Conservation (phyloP, 1,140 invertebrate genomes). For the Paraescarpia echinospica region DNA sequence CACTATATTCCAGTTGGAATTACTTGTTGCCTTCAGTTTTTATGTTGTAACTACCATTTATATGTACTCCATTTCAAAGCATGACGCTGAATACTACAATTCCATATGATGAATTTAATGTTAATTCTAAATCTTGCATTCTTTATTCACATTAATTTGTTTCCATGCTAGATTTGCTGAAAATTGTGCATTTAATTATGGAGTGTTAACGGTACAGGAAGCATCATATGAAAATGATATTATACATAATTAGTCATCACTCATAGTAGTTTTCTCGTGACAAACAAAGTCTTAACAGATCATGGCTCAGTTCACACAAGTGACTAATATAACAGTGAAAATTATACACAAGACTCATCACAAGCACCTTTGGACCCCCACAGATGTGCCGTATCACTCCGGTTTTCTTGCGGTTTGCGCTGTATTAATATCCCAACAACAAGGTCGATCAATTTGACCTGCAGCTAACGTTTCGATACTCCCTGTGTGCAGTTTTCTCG, state of each 20-base stretch:
- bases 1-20: background rate
- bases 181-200: background rate
- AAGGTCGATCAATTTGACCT: background rate
- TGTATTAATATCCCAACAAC: background rate
- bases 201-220: background rate
- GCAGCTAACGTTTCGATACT: background rate
- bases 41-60: background rate
- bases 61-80: too few relatives aligned
- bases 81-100: background rate
- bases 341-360: background rate
- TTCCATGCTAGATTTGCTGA: background rate
- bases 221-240: background rate
- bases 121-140: too few relatives aligned
- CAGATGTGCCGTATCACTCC: background rate
- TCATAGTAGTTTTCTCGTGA: too few relatives aligned
- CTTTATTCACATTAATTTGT: too few relatives aligned
- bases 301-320: background rate
- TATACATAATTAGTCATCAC: too few relatives aligned
- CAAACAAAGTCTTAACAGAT: too few relatives aligned
- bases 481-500: background rate
- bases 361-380: background rate
- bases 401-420: background rate
- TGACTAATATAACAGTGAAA: background rate
- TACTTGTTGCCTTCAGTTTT: background rate
- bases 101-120: background rate